phyloP scores from a whole-genome alignment of 2,888 invertebrate species.

The Melolontha melolontha region DNA sequence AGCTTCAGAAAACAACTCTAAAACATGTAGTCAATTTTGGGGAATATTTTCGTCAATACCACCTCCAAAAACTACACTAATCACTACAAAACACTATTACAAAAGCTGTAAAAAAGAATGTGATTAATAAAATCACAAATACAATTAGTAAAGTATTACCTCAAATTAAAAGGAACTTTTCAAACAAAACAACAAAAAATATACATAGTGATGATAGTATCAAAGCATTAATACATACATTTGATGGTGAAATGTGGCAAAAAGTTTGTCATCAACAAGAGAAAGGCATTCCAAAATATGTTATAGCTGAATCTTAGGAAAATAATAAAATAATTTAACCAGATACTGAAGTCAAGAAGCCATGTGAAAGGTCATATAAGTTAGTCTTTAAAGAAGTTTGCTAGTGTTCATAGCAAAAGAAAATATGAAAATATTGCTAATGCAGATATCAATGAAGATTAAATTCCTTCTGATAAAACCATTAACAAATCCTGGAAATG shows the following conservation, averaged over 20 bases:
- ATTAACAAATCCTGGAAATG: constrained; percentile 73
- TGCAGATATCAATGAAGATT: constrained; percentile 85
- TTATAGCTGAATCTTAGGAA: constrained; percentile 66
- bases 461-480: constrained; percentile 83
- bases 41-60: constrained; percentile 78
- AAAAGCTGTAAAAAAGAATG: constrained; percentile 66
- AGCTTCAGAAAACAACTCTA: too few relatives aligned
- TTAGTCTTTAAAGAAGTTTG: constrained; percentile 74
- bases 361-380: constrained; percentile 67
- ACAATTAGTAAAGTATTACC: neutral
- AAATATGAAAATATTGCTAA: constrained; percentile 76
- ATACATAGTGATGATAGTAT: constrained; percentile 57
- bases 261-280: constrained; percentile 66
- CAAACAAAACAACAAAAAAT: constrained; percentile 51
- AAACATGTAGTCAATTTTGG: constrained; percentile 66
- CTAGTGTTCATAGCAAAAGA: constrained; percentile 76
- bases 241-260: constrained; percentile 66
- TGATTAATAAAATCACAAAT: constrained; percentile 1
- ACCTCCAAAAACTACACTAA: constrained; percentile 71
- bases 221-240: constrained; percentile 65
- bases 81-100: constrained; percentile 67
- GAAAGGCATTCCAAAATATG: constrained; percentile 59
- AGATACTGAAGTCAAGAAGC: constrained; percentile 65
- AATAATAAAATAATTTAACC: constrained; percentile 62
- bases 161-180: neutral